These are phyloP conservation scores for Melanocharis versteri DNA, from an alignment of 2,113 vertebrate genomes.

Conservation along the genomic window DNA sequence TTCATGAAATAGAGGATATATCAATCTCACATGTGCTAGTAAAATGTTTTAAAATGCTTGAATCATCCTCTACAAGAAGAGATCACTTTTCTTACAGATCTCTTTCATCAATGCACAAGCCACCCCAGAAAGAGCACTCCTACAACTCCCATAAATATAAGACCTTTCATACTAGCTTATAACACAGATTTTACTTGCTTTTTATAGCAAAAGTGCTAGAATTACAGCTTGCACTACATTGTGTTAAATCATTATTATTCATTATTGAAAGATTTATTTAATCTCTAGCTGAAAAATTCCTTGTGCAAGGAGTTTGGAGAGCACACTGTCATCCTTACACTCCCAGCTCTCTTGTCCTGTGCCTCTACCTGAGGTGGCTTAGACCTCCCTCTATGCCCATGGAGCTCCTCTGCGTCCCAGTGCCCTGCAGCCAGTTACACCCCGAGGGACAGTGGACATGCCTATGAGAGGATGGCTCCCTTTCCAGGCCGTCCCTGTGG, in stretches of 20 bases:
- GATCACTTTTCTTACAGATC: not conserved
- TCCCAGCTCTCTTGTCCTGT: not conserved
- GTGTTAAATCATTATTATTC: not conserved
- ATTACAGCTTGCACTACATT: not conserved
- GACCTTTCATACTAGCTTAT: not conserved
- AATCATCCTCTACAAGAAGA: not conserved
- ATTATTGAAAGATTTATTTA: not conserved
- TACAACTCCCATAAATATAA: not conserved
- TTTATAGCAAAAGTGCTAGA: not conserved
- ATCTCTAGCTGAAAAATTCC: not conserved
- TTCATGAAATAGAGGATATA: not conserved
- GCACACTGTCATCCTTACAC: not conserved
- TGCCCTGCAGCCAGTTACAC: not conserved
- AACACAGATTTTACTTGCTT: not conserved
- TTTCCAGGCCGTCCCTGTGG: not conserved
- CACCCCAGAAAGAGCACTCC: not conserved
- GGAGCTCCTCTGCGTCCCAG: accelerated
- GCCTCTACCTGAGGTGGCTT: not conserved
- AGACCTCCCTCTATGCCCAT: not conserved
- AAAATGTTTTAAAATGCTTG: not conserved
- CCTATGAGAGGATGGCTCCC: not conserved
- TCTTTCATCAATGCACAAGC: not conserved
- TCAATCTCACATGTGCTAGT: not conserved
- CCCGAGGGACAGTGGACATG: not conserved
- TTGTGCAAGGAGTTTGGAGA: not conserved